These are phyloP conservation scores for Zootermopsis nevadensis DNA, from an alignment of 2,888 invertebrate genomes.

Conservation along the genomic window DNA sequence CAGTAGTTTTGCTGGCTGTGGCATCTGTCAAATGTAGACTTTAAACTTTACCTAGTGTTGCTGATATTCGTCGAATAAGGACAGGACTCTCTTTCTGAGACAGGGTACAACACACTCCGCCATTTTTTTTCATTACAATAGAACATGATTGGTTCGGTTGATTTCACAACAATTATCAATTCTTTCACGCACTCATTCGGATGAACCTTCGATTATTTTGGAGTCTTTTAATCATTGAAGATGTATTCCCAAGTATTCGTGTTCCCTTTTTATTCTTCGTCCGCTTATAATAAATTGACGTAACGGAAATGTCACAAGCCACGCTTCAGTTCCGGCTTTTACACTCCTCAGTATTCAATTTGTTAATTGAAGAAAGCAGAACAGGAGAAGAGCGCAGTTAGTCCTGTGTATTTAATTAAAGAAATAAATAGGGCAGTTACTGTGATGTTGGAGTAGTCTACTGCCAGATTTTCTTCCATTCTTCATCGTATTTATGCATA, in stretches of 20 bases:
- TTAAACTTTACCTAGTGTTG: too few relatives aligned
- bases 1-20: too few relatives aligned
- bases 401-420: background rate
- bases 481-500: background rate
- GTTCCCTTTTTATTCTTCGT: conserved; percentile 14
- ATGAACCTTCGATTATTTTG: conserved; percentile 29
- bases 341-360: conserved; percentile 39
- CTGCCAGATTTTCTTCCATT: background rate
- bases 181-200: conserved; percentile 31
- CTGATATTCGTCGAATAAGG: too few relatives aligned
- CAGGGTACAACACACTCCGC: conserved; percentile 1
- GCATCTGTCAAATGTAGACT: too few relatives aligned
- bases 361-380: conserved; percentile 46
- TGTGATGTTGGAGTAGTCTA: background rate
- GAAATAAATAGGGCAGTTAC: background rate
- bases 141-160: conserved; percentile 44
- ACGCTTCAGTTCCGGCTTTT: conserved; percentile 36
- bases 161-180: conserved; percentile 52
- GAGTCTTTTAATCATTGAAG: conserved; percentile 50
- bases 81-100: background rate
- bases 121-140: conserved; percentile 40
- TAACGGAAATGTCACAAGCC: conserved; percentile 48
- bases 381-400: background rate
- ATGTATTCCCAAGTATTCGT: conserved; percentile 40
- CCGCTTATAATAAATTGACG: conserved; percentile 23